These are phyloP conservation scores for Napeogenes sylphis DNA, from an alignment of 2,888 invertebrate genomes.

Conservation along the genomic window DNA sequence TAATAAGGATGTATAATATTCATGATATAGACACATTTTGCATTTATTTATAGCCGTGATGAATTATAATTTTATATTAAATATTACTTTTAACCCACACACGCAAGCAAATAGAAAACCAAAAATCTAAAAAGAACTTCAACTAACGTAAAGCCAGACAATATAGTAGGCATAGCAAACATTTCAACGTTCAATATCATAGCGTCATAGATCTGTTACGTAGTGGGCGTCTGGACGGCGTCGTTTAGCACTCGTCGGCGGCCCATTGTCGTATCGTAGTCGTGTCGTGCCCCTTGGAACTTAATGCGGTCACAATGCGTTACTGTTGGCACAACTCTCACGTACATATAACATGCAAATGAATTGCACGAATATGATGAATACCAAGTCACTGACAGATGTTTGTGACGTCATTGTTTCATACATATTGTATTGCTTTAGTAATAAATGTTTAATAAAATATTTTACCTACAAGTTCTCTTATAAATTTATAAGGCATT, in stretches of 20 bases:
- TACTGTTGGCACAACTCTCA: constrained; percentile 44
- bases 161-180: constrained; percentile 18
- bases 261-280: constrained; percentile 25
- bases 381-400: constrained; percentile 49
- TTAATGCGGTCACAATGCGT: constrained; percentile 28
- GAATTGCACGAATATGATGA: constrained; percentile 64
- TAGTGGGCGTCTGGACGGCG: constrained; percentile 24
- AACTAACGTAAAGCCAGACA: constrained; percentile 11
- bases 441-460: too few species aligned
- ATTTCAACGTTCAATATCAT: constrained; percentile 28
- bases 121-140: constrained; percentile 10
- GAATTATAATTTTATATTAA: too few species aligned
- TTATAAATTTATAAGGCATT: too few species aligned
- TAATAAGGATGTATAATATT: too few species aligned
- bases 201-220: constrained; percentile 25
- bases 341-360: constrained; percentile 64
- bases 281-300: constrained; percentile 9
- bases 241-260: constrained; percentile 23
- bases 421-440: not conserved
- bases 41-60: too few species aligned
- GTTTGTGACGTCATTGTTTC: constrained; percentile 34
- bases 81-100: too few species aligned
- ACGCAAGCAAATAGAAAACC: too few species aligned
- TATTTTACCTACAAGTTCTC: too few species aligned
- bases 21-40: too few species aligned